Percentiles rank a stretch among this genome's conserved stretches.
Evolutionary conservation across 2,797 vertebrate genomes (phyloP).

Genomic region (Pelobates cultripes): DNA sequence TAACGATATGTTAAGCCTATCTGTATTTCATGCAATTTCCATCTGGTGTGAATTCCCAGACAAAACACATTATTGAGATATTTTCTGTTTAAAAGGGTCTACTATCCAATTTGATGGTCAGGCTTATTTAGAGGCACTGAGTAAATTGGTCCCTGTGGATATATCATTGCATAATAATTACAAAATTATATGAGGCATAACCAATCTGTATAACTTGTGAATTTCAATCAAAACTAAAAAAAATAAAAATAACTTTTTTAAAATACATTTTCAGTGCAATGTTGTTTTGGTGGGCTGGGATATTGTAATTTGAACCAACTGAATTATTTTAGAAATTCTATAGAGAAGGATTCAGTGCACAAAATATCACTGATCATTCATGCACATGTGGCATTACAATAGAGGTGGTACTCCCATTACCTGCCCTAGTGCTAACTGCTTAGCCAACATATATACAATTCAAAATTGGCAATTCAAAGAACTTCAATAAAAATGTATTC

Average conservation of each 20-base stretch:
- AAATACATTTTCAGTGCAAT: conserved; percentile 18
- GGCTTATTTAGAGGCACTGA: conserved; percentile 41
- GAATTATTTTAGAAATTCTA: conserved; percentile 8
- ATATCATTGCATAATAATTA: conserved; percentile 50
- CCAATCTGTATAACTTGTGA: conserved; percentile 31
- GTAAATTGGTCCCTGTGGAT: conserved; percentile 36
- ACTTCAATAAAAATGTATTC: no score
- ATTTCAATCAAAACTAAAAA: conserved; percentile 26
- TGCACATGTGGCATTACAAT: neutral
- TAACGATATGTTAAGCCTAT: conserved; percentile 46
- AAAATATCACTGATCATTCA: neutral
- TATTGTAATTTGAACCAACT: neutral
- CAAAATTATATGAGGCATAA: conserved; percentile 37
- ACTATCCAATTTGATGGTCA: conserved; percentile 45
- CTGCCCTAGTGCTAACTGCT: no score
- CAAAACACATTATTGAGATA: conserved; percentile 45
- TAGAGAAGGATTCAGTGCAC: conserved; percentile 19
- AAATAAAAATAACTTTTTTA: conserved; percentile 22
- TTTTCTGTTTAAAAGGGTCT: conserved; percentile 53
- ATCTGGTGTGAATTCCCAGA: conserved; percentile 41
- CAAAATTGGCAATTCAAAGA: no score
- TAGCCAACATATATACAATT: no score
- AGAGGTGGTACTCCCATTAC: no score
- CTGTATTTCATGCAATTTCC: conserved; percentile 50
- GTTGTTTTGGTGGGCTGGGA: neutral